Evolutionary conservation across 2,113 vertebrate genomes (phyloP), one percentile per base, ranked within the genome.

Genomic region (Crotalus helleri): DNA sequence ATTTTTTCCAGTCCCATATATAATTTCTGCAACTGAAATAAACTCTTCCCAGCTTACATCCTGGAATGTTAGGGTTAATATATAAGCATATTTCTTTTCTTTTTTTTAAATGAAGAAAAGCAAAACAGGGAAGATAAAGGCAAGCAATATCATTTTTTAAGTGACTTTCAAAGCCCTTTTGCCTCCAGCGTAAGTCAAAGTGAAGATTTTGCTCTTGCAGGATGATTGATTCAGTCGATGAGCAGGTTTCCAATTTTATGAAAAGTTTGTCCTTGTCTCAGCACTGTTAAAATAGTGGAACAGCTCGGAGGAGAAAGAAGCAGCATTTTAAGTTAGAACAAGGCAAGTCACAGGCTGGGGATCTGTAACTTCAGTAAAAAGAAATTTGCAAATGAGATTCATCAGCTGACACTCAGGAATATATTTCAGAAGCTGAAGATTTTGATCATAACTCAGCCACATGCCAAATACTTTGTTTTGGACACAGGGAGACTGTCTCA

Each of bases 201-300:
- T 11, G 53, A 39, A 51, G 49, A 8, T 53, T 26, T 92, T 46
- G 23, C 59, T 55, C 11, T 44, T 55, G 33, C 59, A 17, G n/a
- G 26, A 33, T 13, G 59, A 92, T 23, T 54, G 29, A 54, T 33
- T 53, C n/a, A 4, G 26, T 54, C 51, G 53, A 69, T 54, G 91
- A 87, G 91, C 24, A 39, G 26, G 46, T 51, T 26, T 44, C 46
- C n/a, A 54, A 54, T 88, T 24, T 92, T 64, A 54, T 88, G 91
- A 69, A 92, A 92, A 54, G 39, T 49, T 59, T 55, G 58, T 33
- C 91, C 91, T 92, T 92, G 85, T 12, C 39, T 44, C n/a, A 55
- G 64, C 11, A 21, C 51, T 15, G 21, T 15, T 6, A 1, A 33
- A 39, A 19, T 1, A 21, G 5, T 8, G 8, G 39, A 58, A n/a